Evolutionary conservation across 2,113 vertebrate genomes (phyloP).

Genomic region (Alethe castanea): DNA sequence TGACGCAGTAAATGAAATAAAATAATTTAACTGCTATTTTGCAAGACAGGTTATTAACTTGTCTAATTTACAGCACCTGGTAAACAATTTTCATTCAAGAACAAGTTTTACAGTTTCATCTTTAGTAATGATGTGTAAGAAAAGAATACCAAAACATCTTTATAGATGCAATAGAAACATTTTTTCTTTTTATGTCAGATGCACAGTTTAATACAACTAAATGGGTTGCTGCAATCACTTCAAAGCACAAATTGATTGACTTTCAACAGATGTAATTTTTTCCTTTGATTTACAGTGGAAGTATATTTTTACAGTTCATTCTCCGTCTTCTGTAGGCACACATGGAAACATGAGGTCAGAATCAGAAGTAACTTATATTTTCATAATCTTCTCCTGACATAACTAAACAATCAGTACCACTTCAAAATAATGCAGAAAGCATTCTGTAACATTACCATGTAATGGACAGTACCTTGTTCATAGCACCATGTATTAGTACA

Average conservation of each 20-base stretch:
- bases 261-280: background rate
- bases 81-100: background rate
- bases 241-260: background rate
- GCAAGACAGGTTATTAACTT: background rate
- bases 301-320: background rate
- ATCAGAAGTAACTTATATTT: background rate
- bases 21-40: background rate
- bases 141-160: background rate
- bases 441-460: background rate
- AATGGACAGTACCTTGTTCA: background rate
- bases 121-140: background rate
- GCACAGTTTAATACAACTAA: background rate
- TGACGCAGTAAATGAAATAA: background rate
- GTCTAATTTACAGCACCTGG: background rate
- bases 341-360: background rate
- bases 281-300: background rate
- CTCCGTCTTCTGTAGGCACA: background rate
- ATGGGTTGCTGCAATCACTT: background rate
- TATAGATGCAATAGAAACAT: background rate
- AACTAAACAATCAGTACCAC: background rate
- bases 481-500: background rate
- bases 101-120: background rate
- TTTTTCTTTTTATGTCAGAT: background rate
- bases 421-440: background rate
- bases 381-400: background rate